phyloP scores from a whole-genome alignment of 2,888 invertebrate genomes.

The Mesoligia furuncula region DNA sequence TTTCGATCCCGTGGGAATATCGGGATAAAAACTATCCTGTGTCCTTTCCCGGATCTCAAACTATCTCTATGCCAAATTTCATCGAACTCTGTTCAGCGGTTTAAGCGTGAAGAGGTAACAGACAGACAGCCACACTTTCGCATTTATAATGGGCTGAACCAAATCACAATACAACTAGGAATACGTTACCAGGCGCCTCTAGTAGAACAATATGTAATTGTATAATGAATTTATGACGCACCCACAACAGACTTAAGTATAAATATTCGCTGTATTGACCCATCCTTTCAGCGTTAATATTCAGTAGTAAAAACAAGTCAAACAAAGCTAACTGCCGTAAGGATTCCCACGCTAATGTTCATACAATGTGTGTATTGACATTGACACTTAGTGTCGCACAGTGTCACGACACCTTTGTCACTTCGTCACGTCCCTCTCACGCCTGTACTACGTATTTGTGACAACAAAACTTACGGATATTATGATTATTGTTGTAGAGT shows the following conservation, averaged over 20 bases:
- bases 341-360: slow-evolving; percentile 75
- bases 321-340: slow-evolving; percentile 51
- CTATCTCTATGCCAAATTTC: too few species aligned
- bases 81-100: too few species aligned
- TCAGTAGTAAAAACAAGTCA: slow-evolving; percentile 58
- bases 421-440: slow-evolving; percentile 51
- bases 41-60: too few species aligned
- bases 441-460: slow-evolving; percentile 21
- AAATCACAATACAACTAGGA: background rate
- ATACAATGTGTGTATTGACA: slow-evolving; percentile 70
- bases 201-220: background rate
- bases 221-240: background rate
- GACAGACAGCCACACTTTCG: too few species aligned
- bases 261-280: slow-evolving; percentile 33
- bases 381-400: slow-evolving; percentile 68
- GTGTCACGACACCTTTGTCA: slow-evolving; percentile 75
- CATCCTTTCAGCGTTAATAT: slow-evolving; percentile 42
- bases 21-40: too few species aligned
- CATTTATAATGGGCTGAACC: background rate
- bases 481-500: slow-evolving; percentile 23
- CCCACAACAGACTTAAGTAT: background rate
- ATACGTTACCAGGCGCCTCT: background rate
- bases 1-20: too few species aligned
- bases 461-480: slow-evolving; percentile 52
- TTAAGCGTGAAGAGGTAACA: too few species aligned